Percentiles rank a stretch among this genome's conserved stretches.
phyloP scores from a whole-genome alignment of 2,797 vertebrate species.

The Apogon talboti region DNA sequence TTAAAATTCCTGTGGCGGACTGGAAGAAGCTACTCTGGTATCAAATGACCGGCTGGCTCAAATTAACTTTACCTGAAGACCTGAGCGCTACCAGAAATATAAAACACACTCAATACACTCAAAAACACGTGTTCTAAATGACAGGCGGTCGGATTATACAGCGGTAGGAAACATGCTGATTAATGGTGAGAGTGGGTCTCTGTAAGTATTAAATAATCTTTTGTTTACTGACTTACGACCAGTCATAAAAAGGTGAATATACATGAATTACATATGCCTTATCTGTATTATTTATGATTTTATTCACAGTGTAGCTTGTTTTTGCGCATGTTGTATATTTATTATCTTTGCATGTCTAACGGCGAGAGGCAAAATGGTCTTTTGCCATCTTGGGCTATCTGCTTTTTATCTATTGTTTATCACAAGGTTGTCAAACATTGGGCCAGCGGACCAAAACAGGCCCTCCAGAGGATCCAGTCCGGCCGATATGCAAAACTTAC shows the following conservation, averaged over 20 bases:
- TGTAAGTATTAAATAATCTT: not conserved
- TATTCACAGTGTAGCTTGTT: too few species aligned
- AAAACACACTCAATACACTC: not conserved
- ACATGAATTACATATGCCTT: not conserved
- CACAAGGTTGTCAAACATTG: too few species aligned
- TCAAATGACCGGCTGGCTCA: slow-evolving; percentile 77
- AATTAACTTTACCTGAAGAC: slow-evolving; percentile 72
- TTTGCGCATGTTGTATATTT: too few species aligned
- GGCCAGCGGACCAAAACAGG: too few species aligned
- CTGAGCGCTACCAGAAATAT: slow-evolving; percentile 61
- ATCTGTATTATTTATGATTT: too few species aligned
- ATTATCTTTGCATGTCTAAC: too few species aligned
- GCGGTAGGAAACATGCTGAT: slow-evolving; percentile 10
- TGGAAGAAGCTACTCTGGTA: slow-evolving; percentile 67
- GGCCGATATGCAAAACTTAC: too few species aligned
- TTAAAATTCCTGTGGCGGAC: slow-evolving; percentile 79
- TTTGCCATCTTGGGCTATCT: too few species aligned
- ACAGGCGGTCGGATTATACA: slow-evolving; percentile 24
- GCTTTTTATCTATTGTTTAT: too few species aligned
- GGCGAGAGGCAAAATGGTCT: too few species aligned
- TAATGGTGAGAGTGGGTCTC: slow-evolving; percentile 9
- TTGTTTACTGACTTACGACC: slow-evolving; percentile 10
- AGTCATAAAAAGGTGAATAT: slow-evolving; percentile 37
- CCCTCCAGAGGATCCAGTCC: too few species aligned
- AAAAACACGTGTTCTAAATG: slow-evolving; percentile 32